Evolutionary conservation across 2,888 invertebrate species (phyloP).

Genomic region (Deilephila elpenor): DNA sequence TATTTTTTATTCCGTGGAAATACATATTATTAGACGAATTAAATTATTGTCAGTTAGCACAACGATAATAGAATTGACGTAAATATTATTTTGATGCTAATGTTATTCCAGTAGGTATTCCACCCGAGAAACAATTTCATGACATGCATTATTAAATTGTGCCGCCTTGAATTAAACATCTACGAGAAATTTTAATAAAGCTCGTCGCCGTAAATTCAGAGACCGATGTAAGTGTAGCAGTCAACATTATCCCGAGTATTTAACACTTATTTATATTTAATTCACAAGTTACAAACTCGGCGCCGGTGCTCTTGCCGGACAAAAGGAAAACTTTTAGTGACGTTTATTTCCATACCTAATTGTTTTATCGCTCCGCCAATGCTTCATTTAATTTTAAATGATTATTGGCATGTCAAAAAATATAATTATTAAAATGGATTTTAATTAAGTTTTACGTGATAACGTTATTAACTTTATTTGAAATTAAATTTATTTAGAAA

Average conservation of each 20-base stretch:
- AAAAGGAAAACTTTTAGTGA: constrained; percentile 13
- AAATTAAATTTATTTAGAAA: too few relatives aligned
- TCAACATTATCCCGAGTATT: constrained; percentile 21
- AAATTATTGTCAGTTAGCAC: not conserved
- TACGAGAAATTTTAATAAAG: constrained; percentile 61
- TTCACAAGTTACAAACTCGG: constrained; percentile 8
- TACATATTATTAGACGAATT: not conserved
- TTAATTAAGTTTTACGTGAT: too few relatives aligned
- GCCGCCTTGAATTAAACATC: constrained; percentile 51
- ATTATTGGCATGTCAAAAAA: too few relatives aligned
- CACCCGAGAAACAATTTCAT: constrained; percentile 35
- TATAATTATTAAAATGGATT: too few relatives aligned
- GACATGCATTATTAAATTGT: constrained; percentile 63
- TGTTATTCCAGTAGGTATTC: constrained; percentile 55
- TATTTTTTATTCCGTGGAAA: not conserved
- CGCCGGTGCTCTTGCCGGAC: constrained; percentile 1
- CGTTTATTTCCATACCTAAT: not conserved
- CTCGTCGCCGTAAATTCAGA: constrained; percentile 18
- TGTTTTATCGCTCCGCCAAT: not conserved
- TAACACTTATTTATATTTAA: constrained; percentile 12
- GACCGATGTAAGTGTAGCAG: constrained; percentile 17
- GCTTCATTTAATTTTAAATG: not conserved
- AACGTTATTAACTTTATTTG: too few relatives aligned
- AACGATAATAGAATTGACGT: constrained; percentile 31
- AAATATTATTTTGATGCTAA: constrained; percentile 43